Evolutionary conservation across 1,140 invertebrate species (phyloP).

Genomic region (Aphelenchoides besseyi): DNA sequence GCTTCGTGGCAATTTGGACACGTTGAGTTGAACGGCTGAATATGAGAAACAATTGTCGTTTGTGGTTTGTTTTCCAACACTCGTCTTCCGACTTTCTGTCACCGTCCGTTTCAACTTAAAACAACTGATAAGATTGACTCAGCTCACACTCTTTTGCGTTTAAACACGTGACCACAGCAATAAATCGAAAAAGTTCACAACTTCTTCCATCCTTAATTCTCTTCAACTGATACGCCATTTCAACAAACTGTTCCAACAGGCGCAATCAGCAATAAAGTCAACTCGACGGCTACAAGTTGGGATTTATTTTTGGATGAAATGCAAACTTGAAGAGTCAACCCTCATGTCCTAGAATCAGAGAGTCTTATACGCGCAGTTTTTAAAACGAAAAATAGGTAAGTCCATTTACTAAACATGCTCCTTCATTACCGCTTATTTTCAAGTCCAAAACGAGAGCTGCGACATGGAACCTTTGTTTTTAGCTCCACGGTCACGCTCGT

Average conservation of each 20-base stretch:
- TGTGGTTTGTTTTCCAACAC: not conserved
- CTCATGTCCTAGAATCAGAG: no score
- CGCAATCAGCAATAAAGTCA: no score
- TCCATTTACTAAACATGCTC: not conserved
- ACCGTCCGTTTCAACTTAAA: not conserved
- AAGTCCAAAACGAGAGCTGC: not conserved
- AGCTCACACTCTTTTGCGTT: not conserved
- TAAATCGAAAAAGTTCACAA: not conserved
- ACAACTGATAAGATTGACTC: not conserved
- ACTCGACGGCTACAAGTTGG: no score
- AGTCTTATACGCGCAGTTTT: no score
- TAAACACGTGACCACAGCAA: conserved; percentile 1
- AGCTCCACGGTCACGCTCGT: not conserved
- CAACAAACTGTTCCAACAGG: no score
- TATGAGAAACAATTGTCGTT: not conserved
- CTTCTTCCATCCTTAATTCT: no score
- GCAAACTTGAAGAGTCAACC: no score
- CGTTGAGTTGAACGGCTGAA: not conserved
- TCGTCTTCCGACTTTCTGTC: not conserved
- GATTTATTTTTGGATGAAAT: no score
- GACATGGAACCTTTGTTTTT: not conserved
- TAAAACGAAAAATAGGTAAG: not conserved
- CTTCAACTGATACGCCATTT: no score
- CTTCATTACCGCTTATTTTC: no score
- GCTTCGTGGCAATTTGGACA: not conserved